Evolutionary conservation across 2,888 invertebrate species (phyloP), one percentile per base, ranked within the genome.

Genomic region (Hypsopygia costalis): DNA sequence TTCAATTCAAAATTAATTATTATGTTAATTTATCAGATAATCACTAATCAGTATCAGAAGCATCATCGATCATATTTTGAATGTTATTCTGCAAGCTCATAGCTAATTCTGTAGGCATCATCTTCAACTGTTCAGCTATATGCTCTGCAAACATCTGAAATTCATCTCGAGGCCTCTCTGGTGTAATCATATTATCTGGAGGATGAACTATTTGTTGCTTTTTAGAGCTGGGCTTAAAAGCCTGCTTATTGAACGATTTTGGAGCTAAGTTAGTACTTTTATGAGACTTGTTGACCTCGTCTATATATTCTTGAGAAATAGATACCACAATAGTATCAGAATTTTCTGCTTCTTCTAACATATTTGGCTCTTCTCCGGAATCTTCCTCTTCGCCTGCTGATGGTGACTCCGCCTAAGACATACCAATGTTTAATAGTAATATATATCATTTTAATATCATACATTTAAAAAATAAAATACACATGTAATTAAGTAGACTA

Each of bases 131-230:
- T 20, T 49, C 49, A 4, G 46, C 49, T 0, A 52, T 38, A 11
- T 47, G 46, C 22, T 52, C 42, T 4, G 47, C 47, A n/a, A 47
- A 52, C 9, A 44, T 32, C 7, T 52, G 49, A 7, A 49, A 52
- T 28, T 52, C 52, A 22, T 52, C 52, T 0, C 33, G 25, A 6
- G 25, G 25, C 6, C n/a, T 6, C 10, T 11, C 7, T 16, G 16
- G 4, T 3, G 16, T 4, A 16, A 16, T 16, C 16, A 16, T 4
- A 4, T 4, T 16, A 4, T 16, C 16, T 3, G 16, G 4, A 16
- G 16, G 4, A 16, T 3, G 16, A 16, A 2, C 16, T 4, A 3
- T 16, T 2, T 4, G 3, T 4, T 4, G 16, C 4, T 16, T 16
- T 16, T 4, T 16, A 16, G 16, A 2, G 11, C 1, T 8, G 11